A percentile compares a stretch with the other conserved stretches of the same genome.
Conservation (phyloP, 2,888 invertebrate genomes). For the Drosophila atroscutellata region DNA sequence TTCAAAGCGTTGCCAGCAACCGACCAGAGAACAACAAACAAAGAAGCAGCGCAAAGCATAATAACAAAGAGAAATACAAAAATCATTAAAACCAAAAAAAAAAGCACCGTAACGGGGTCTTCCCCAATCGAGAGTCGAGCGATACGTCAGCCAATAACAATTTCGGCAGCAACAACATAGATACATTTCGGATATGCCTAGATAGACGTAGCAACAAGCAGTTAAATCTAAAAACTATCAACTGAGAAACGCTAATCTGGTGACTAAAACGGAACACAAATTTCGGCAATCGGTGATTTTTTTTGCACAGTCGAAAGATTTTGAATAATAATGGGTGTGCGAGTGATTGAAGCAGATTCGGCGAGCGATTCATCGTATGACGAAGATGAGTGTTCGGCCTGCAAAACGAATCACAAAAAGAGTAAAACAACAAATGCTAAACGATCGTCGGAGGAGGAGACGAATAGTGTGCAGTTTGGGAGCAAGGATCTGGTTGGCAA, state of each 20-base stretch:
- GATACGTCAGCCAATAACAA: slow-evolving; percentile 32
- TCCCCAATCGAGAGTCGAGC: slow-evolving; percentile 40
- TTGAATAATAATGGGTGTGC: slow-evolving; percentile 71
- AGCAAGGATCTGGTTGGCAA: slow-evolving; percentile 83
- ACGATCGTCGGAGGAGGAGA: slow-evolving; percentile 14
- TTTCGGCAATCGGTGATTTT: slow-evolving; percentile 61
- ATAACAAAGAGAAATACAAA: background rate
- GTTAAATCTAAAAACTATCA: slow-evolving; percentile 11
- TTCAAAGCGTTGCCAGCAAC: slow-evolving; percentile 52
- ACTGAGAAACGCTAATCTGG: slow-evolving; percentile 13
- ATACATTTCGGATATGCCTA: slow-evolving; percentile 52
- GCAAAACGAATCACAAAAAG: slow-evolving; percentile 43
- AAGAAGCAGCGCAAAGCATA: slow-evolving; percentile 10
- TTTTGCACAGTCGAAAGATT: slow-evolving; percentile 51
- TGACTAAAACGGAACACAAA: slow-evolving; percentile 42
- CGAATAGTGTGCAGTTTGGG: slow-evolving; percentile 16
- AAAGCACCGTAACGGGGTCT: slow-evolving; percentile 44
- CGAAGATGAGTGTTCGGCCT: slow-evolving; percentile 70
- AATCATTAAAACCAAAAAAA: background rate
- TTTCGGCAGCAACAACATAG: slow-evolving; percentile 33
- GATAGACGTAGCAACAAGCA: slow-evolving; percentile 29
- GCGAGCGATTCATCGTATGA: slow-evolving; percentile 76
- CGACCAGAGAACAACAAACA: slow-evolving; percentile 26
- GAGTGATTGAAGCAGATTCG: slow-evolving; percentile 73
- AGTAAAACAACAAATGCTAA: slow-evolving; percentile 42